Conservation (phyloP, 2,888 invertebrate genomes). For the Nemotelus pantherinus region DNA sequence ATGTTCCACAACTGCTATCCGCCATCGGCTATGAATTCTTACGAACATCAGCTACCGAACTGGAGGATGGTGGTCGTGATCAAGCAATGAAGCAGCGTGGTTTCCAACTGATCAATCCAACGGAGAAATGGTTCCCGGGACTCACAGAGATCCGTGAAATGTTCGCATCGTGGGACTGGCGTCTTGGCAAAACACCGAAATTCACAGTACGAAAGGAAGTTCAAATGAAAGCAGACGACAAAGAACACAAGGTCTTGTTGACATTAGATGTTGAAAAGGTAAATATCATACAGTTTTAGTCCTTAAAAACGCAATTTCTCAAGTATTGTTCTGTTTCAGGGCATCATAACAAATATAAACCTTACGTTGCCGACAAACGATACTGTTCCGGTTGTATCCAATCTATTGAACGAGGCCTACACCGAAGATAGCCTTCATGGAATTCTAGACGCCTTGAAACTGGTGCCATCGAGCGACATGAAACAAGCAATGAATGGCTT, state of each 20-base stretch:
- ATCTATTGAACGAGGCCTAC: slow-evolving; percentile 60
- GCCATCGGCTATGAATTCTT: slow-evolving; percentile 87
- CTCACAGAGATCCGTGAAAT: slow-evolving; percentile 75
- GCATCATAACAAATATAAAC: slow-evolving; percentile 61
- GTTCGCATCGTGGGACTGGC: slow-evolving; percentile 87
- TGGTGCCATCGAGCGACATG: slow-evolving; percentile 63
- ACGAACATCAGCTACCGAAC: slow-evolving; percentile 73
- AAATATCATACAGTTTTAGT: slow-evolving; percentile 40
- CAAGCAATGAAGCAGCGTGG: slow-evolving; percentile 81
- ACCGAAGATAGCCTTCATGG: slow-evolving; percentile 62
- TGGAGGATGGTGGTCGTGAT: slow-evolving; percentile 78
- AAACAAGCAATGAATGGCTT: slow-evolving; percentile 64
- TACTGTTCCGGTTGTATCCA: slow-evolving; percentile 62
- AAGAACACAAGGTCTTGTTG: slow-evolving; percentile 68
- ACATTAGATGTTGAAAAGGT: slow-evolving; percentile 67
- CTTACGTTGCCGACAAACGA: slow-evolving; percentile 61
- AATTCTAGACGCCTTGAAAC: slow-evolving; percentile 62
- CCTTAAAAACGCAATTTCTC: background rate
- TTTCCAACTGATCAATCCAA: slow-evolving; percentile 86
- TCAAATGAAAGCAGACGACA: slow-evolving; percentile 65
- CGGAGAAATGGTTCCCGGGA: slow-evolving; percentile 89
- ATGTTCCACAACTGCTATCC: slow-evolving; percentile 76
- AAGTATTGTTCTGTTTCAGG: slow-evolving; percentile 53
- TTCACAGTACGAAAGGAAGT: slow-evolving; percentile 73
- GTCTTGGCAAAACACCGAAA: slow-evolving; percentile 85